Conservation (phyloP, 2,797 vertebrate species). For the Brachyrhaphis roseni region DNA sequence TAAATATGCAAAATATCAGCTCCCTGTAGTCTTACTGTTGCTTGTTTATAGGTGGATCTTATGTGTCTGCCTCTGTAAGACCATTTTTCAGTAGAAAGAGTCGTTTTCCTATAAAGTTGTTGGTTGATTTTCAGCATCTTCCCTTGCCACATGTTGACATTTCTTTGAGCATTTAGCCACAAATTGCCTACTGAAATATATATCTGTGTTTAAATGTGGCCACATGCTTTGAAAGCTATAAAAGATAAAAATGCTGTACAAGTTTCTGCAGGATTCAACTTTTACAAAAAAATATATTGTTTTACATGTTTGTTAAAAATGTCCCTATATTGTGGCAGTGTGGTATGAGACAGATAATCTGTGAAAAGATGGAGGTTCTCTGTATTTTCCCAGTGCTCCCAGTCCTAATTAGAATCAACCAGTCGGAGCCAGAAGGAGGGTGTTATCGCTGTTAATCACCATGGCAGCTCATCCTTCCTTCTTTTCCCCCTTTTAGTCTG, state of each 20-base stretch:
- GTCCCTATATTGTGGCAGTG: too few species aligned
- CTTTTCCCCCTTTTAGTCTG: too few species aligned
- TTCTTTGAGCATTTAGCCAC: background rate
- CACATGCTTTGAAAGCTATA: background rate
- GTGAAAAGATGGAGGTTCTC: too few species aligned
- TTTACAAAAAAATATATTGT: too few species aligned
- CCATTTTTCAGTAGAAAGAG: background rate
- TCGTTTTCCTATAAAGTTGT: background rate
- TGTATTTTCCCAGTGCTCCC: too few species aligned
- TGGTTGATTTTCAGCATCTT: background rate
- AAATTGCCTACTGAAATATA: background rate
- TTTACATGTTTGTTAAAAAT: too few species aligned
- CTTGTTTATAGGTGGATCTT: background rate
- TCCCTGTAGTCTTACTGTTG: background rate
- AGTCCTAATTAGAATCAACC: too few species aligned
- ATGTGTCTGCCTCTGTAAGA: background rate
- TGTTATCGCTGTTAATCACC: too few species aligned
- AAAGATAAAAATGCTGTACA: background rate
- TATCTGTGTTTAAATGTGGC: background rate
- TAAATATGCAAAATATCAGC: constrained; percentile 7
- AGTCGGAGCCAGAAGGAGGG: too few species aligned
- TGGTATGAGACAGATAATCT: too few species aligned
- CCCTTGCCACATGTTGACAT: background rate
- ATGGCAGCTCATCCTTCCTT: too few species aligned
- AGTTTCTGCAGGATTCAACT: background rate